Evolutionary conservation across 2,888 invertebrate species (phyloP).

Genomic region (Thereva nobilitata): DNA sequence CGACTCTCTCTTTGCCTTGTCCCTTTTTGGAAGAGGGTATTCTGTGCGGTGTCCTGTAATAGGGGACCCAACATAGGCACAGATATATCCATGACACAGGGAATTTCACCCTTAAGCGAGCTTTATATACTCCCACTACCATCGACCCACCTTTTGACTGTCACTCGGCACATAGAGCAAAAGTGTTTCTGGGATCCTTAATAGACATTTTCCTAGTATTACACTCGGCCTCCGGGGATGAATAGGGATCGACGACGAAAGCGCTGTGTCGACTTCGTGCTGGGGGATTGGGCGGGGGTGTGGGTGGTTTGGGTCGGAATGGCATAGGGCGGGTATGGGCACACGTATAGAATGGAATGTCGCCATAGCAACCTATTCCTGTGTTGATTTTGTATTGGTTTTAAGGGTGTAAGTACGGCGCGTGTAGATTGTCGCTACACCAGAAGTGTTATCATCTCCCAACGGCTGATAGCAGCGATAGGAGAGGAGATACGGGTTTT

Average conservation of each 20-base stretch:
- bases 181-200: conserved; percentile 27
- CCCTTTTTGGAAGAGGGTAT: too few relatives aligned
- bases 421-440: conserved; percentile 23
- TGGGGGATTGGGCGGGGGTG: too few relatives aligned
- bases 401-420: conserved; percentile 23
- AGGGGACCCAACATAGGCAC: too few relatives aligned
- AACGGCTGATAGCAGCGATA: conserved; percentile 1
- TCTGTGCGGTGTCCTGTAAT: too few relatives aligned
- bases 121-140: conserved; percentile 12
- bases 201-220: conserved; percentile 14
- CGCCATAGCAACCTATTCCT: conserved; percentile 25
- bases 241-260: neutral
- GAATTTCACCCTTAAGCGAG: conserved; percentile 18
- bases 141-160: conserved; percentile 16
- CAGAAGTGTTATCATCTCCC: conserved; percentile 27
- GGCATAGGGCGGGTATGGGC: too few relatives aligned
- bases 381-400: conserved; percentile 28
- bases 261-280: too few relatives aligned
- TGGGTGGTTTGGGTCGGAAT: too few relatives aligned
- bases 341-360: neutral
- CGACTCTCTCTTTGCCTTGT: too few relatives aligned
- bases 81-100: conserved; percentile 12
- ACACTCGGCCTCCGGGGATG: conserved; percentile 6
- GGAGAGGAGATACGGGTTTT: too few relatives aligned
- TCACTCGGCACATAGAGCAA: conserved; percentile 19